Conservation (phyloP, 2,888 invertebrate genomes). For the Meteorus colon region DNA sequence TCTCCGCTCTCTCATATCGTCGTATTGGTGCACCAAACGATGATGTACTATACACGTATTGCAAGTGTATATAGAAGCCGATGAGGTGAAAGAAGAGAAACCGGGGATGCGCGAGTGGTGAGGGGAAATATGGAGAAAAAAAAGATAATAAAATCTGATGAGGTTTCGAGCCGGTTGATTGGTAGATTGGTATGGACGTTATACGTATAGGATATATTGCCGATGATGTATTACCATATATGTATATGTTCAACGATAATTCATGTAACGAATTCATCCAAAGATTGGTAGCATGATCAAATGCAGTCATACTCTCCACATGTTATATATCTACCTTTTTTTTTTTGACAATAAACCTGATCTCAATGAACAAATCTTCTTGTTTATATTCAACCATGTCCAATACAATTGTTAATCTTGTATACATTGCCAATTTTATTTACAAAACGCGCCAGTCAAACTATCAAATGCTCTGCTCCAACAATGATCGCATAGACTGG, state of each 20-base stretch:
- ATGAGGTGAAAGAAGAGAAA: slow-evolving; percentile 47
- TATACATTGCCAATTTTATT: neutral
- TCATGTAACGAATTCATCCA: slow-evolving; percentile 7
- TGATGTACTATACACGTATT: neutral
- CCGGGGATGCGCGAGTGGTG: slow-evolving; percentile 40
- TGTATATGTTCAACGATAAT: slow-evolving; percentile 3
- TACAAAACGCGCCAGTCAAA: neutral
- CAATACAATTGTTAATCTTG: neutral
- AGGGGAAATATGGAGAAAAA: slow-evolving; percentile 53
- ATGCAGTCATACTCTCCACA: neutral
- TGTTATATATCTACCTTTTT: neutral
- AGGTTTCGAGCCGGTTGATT: slow-evolving; percentile 72
- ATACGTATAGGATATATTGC: slow-evolving; percentile 40
- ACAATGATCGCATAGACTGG: neutral
- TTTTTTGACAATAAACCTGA: neutral
- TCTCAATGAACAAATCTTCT: neutral
- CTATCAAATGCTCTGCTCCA: neutral
- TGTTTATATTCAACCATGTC: neutral
- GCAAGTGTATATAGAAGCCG: slow-evolving; percentile 40
- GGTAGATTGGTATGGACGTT: slow-evolving; percentile 62
- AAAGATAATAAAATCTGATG: slow-evolving; percentile 69
- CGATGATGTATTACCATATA: slow-evolving; percentile 37
- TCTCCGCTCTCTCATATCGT: slow-evolving; percentile 32
- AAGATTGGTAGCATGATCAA: slow-evolving; percentile 24
- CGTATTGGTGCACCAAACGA: slow-evolving; percentile 27